Conservation (phyloP, 1,140 invertebrate genomes). For the Drosophila bipectinata region DNA sequence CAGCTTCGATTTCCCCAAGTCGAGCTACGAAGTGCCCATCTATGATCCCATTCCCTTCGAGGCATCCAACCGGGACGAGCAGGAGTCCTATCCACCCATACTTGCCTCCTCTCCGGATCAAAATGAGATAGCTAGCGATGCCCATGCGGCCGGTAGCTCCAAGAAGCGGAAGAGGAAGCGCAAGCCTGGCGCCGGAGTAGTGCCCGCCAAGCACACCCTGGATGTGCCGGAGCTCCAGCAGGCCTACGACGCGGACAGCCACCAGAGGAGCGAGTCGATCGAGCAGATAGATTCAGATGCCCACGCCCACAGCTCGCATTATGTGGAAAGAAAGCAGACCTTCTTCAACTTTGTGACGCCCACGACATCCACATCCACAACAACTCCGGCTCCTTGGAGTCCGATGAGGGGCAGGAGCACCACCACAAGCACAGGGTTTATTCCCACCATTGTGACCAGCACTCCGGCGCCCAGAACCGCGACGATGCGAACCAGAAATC, state of each 20-base stretch:
- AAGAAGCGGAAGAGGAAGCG: constrained; percentile 55
- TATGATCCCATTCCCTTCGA: constrained; percentile 81
- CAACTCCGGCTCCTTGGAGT: constrained; percentile 64
- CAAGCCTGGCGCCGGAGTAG: constrained; percentile 25
- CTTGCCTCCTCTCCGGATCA: constrained; percentile 3
- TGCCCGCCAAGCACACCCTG: constrained; percentile 31
- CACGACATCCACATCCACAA: constrained; percentile 24
- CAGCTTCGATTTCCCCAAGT: constrained; percentile 78
- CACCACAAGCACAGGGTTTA: constrained; percentile 27
- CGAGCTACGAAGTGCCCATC: constrained; percentile 81
- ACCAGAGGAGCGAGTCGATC: constrained; percentile 29
- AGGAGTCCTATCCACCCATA: constrained; percentile 73
- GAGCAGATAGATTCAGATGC: constrained; percentile 49
- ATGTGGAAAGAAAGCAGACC: constrained; percentile 54
- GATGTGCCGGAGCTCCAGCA: constrained; percentile 74
- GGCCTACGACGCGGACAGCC: constrained; percentile 63
- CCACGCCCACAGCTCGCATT: constrained; percentile 53
- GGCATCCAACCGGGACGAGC: constrained; percentile 65
- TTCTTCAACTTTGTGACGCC: constrained; percentile 33
- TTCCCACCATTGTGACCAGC: constrained; percentile 60
- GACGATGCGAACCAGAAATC: constrained; percentile 10
- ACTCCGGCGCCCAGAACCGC: constrained; percentile 16
- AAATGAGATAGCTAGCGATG: constrained; percentile 49
- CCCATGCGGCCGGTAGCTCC: constrained; percentile 56
- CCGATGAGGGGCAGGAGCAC: constrained; percentile 60